These are phyloP conservation scores for Biston stratarius DNA, from an alignment of 2,888 invertebrate genomes.

Conservation along the genomic window DNA sequence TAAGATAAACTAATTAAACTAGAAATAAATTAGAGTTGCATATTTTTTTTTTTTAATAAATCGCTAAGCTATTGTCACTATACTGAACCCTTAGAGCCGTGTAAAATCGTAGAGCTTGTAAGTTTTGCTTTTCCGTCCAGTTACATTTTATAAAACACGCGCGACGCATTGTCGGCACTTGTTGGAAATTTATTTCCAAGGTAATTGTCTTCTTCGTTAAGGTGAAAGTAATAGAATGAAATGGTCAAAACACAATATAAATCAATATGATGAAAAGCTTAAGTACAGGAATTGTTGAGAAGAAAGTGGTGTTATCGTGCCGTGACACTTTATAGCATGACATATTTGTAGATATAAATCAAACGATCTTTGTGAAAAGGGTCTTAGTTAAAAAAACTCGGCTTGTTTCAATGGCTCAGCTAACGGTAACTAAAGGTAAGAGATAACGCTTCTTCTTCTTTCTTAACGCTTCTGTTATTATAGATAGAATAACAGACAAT, in stretches of 20 bases:
- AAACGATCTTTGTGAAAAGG: not conserved
- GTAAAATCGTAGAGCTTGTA: constrained; percentile 51
- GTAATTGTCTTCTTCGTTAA: constrained; percentile 46
- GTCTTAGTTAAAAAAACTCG: no score
- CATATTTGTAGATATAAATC: not conserved
- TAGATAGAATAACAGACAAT: no score
- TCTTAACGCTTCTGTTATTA: no score
- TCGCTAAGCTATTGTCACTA: not conserved
- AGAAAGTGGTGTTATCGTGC: constrained; percentile 19
- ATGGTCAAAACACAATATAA: constrained; percentile 39
- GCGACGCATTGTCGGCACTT: constrained; percentile 38
- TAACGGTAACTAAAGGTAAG: no score
- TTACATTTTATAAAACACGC: constrained; percentile 35
- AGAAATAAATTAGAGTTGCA: no score
- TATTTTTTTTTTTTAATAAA: not conserved
- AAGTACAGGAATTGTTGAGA: constrained; percentile 8
- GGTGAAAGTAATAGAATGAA: constrained; percentile 44
- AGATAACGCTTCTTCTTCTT: no score
- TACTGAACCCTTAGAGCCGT: constrained; percentile 58
- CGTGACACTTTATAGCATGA: not conserved
- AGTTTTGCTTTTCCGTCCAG: constrained; percentile 38
- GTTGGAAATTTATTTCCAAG: constrained; percentile 43
- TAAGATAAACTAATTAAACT: no score
- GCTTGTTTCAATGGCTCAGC: no score
- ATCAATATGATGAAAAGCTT: constrained; percentile 26